Percentiles rank a stretch among this genome's conserved stretches.
Evolutionary conservation across 2,797 vertebrate genomes (phyloP).

Genomic region (Girardinus metallicus): DNA sequence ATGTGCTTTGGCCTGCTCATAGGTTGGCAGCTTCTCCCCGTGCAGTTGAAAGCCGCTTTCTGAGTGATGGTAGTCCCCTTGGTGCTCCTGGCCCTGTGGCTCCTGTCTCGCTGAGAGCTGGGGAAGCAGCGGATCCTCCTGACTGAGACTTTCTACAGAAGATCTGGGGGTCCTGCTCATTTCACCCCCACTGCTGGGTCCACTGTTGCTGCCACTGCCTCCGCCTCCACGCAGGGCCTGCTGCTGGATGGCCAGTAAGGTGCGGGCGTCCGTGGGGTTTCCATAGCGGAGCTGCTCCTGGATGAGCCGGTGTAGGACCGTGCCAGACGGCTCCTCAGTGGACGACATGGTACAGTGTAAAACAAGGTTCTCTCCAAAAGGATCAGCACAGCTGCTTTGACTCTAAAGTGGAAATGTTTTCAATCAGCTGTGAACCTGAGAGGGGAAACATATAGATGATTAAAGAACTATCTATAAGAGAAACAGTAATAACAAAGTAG

Average conservation of each 20-base stretch:
- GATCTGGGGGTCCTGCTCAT: conserved; percentile 84
- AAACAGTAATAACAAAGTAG: background rate
- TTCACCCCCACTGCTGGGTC: conserved; percentile 79
- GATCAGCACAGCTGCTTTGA: conserved; percentile 39
- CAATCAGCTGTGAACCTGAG: conserved; percentile 56
- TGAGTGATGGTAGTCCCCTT: conserved; percentile 88
- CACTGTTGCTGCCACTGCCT: conserved; percentile 84
- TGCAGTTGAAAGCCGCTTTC: conserved; percentile 88
- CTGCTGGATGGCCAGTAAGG: conserved; percentile 95
- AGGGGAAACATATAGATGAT: conserved; percentile 25
- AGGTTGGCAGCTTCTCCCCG: conserved; percentile 93
- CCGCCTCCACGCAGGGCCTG: conserved; percentile 83
- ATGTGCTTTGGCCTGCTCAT: conserved; percentile 95
- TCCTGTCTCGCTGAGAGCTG: conserved; percentile 95
- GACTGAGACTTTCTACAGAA: conserved; percentile 90
- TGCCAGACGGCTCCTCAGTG: conserved; percentile 94
- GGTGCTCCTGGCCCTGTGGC: conserved; percentile 98
- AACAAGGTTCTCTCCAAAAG: conserved; percentile 26
- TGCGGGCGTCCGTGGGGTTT: conserved; percentile 94
- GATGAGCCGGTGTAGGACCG: conserved; percentile 96
- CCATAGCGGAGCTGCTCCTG: conserved; percentile 98
- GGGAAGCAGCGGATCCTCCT: conserved; percentile 88
- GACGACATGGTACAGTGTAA: conserved; percentile 85
- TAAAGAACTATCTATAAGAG: background rate
- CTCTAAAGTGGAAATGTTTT: conserved; percentile 12